A percentile compares a stretch with the other conserved stretches of the same genome.
Conservation (phyloP, 2,888 invertebrate genomes). For the Romanomermis culicivorax region DNA sequence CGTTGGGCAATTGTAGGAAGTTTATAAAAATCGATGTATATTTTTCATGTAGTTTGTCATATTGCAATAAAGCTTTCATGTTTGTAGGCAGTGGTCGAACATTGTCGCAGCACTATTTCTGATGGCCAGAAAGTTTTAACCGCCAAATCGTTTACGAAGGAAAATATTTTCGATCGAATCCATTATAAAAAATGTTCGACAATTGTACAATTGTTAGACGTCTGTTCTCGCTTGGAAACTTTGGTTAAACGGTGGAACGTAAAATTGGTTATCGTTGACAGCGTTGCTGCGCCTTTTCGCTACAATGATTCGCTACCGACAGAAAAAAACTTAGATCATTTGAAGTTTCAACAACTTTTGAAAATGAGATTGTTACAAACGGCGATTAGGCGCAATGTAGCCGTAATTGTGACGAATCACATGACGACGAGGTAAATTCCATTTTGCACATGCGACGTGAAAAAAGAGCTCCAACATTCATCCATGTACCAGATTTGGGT, state of each 20-base stretch:
- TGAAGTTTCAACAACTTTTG: not conserved
- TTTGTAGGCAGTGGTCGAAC: not conserved
- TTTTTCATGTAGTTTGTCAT: too few species aligned
- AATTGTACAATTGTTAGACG: not conserved
- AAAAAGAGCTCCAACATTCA: too few species aligned
- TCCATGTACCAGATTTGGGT: too few species aligned
- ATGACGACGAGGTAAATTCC: not conserved
- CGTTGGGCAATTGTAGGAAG: too few species aligned
- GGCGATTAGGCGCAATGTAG: not conserved
- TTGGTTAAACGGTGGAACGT: not conserved
- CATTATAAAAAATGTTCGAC: not conserved
- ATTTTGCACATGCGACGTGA: too few species aligned
- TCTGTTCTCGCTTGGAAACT: not conserved
- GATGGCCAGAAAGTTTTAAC: not conserved
- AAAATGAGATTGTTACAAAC: not conserved
- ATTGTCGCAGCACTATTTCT: not conserved
- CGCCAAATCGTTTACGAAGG: not conserved
- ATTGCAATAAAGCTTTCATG: too few species aligned
- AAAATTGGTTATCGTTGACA: constrained; percentile 1
- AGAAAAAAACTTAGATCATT: not conserved
- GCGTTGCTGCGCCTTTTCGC: not conserved
- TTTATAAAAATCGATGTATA: too few species aligned
- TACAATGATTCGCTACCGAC: not conserved
- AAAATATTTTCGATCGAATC: not conserved
- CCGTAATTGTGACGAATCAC: not conserved